Conservation (phyloP, 2,113 vertebrate species). For the Suricata suricatta region DNA sequence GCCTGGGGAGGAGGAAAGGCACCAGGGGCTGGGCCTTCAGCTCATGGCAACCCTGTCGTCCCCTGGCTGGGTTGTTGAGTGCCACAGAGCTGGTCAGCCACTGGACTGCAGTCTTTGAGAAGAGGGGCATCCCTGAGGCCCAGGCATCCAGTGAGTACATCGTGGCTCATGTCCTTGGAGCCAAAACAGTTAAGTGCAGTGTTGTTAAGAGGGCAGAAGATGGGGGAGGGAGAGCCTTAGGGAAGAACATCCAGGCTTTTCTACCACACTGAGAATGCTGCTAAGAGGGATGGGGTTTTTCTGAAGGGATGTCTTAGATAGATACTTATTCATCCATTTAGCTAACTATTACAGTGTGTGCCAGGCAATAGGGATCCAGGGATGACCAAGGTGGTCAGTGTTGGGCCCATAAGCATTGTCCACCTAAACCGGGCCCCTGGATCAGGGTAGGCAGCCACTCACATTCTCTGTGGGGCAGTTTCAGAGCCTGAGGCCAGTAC, state of each 20-base stretch:
- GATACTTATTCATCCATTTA: not conserved
- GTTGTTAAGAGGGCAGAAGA: not conserved
- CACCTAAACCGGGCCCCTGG: not conserved
- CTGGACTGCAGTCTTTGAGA: conserved; percentile 89
- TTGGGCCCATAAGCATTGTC: not conserved
- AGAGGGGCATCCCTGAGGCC: conserved; percentile 89
- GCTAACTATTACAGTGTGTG: not conserved
- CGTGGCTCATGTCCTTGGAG: conserved; percentile 93
- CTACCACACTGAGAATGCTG: not conserved
- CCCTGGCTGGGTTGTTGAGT: conserved; percentile 35
- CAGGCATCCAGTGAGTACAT: conserved; percentile 92
- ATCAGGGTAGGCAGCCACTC: not conserved
- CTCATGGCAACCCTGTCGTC: not conserved
- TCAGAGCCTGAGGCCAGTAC: conserved; percentile 84
- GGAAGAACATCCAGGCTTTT: not conserved
- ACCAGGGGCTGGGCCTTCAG: not conserved
- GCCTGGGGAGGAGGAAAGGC: not conserved
- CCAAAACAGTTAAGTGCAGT: conserved; percentile 93
- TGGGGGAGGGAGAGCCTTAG: not conserved
- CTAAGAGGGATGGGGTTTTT: not conserved
- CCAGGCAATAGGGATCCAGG: not conserved
- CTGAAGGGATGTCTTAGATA: not conserved
- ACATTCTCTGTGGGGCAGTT: conserved; percentile 84
- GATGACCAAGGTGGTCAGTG: not conserved
- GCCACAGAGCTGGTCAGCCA: conserved; percentile 77